phyloP scores from a whole-genome alignment of 2,888 invertebrate genomes.

The Drosophila setosimentum region DNA sequence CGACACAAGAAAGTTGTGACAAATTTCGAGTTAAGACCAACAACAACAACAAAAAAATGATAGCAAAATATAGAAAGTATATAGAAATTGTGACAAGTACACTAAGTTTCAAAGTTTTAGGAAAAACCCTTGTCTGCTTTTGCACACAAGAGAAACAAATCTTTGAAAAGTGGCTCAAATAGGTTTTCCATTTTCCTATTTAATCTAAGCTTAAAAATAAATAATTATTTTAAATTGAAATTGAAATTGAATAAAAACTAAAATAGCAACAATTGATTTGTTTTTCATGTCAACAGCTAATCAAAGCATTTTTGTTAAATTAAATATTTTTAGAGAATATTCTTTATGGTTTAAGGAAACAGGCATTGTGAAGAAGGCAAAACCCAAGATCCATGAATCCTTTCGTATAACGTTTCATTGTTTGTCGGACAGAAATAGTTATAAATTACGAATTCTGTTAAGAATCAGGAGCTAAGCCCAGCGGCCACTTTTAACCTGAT shows the following conservation, averaged over 20 bases:
- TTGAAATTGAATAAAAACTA: neutral
- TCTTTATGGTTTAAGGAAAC: neutral
- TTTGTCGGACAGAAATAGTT: conserved; percentile 13
- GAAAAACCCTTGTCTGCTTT: neutral
- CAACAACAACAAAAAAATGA: conserved; percentile 48
- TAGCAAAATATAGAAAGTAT: conserved; percentile 48
- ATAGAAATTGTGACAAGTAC: conserved; percentile 18
- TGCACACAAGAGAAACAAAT: neutral
- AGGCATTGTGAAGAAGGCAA: neutral
- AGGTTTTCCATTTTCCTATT: neutral
- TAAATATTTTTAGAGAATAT: neutral
- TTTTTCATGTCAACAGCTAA: neutral
- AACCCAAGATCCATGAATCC: neutral
- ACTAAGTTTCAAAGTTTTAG: conserved; percentile 3
- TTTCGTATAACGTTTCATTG: neutral
- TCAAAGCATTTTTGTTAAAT: neutral
- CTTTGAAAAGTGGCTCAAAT: neutral
- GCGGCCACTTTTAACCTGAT: neutral
- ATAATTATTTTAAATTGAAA: neutral
- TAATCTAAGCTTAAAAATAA: neutral
- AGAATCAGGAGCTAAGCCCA: neutral
- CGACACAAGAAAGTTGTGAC: conserved; percentile 82
- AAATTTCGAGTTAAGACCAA: conserved; percentile 71
- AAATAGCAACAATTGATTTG: neutral
- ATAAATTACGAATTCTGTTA: neutral